Percentiles rank a stretch among this genome's conserved stretches.
These are phyloP conservation scores for Linyphia triangularis DNA, from an alignment of 2,888 invertebrate genomes.

Conservation along the genomic window DNA sequence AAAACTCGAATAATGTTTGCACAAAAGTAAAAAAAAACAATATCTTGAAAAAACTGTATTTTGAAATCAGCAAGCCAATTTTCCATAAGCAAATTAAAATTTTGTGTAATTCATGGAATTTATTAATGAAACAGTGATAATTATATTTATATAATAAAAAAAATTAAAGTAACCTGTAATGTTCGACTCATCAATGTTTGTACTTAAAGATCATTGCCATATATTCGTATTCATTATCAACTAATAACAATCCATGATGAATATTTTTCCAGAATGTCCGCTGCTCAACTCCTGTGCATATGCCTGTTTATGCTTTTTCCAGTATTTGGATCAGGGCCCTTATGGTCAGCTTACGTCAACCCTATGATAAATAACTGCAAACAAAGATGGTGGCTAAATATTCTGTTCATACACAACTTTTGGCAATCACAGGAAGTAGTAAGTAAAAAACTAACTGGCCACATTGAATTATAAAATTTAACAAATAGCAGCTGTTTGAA, in stretches of 20 bases:
- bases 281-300: conserved; percentile 48
- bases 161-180: too few species aligned
- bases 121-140: neutral
- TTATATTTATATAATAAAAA: neutral
- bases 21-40: too few species aligned
- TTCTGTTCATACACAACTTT: conserved; percentile 57
- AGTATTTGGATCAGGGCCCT: conserved; percentile 54
- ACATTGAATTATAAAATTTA: too few species aligned
- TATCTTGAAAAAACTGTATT: too few species aligned
- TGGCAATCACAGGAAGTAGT: conserved; percentile 30
- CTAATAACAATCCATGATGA: neutral
- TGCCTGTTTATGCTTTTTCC: conserved; percentile 52
- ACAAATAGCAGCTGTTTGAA: too few species aligned
- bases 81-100: neutral
- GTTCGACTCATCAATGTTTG: too few species aligned
- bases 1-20: neutral
- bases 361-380: conserved; percentile 34
- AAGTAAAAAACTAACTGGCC: neutral
- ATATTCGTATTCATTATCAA: neutral
- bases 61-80: too few species aligned
- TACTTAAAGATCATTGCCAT: neutral
- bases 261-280: conserved; percentile 43
- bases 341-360: conserved; percentile 49
- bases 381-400: conserved; percentile 66
- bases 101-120: neutral